Conservation (phyloP, 2,888 invertebrate genomes). For the Habrosyne pyritoides region DNA sequence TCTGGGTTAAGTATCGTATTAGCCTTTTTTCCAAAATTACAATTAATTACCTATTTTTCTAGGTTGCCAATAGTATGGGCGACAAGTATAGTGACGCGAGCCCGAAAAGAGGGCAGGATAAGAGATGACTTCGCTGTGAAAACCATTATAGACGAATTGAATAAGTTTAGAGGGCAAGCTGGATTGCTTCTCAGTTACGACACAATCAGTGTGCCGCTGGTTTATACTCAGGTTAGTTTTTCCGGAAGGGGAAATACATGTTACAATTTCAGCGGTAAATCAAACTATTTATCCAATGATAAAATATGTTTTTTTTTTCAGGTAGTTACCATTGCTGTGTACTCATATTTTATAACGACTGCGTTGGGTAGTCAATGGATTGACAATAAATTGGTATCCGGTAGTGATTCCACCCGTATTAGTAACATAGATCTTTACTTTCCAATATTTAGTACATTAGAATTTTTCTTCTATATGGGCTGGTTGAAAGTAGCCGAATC, state of each 20-base stretch:
- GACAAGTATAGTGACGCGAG: conserved; percentile 93
- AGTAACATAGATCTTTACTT: conserved; percentile 93
- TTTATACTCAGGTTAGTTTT: conserved; percentile 89
- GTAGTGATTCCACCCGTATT: conserved; percentile 55
- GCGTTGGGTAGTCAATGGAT: conserved; percentile 96
- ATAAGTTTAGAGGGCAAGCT: conserved; percentile 92
- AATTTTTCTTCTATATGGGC: conserved; percentile 95
- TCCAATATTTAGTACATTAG: conserved; percentile 94
- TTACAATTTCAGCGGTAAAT: not conserved
- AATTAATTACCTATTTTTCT: conserved; percentile 20
- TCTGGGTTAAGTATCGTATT: not conserved
- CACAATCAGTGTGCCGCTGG: conserved; percentile 91
- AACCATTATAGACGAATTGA: conserved; percentile 93
- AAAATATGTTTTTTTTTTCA: conserved; percentile 43
- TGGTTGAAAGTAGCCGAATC: conserved; percentile 97
- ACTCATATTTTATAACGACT: conserved; percentile 94
- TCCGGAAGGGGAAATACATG: not conserved
- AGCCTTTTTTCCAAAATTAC: not conserved
- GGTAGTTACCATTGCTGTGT: conserved; percentile 96
- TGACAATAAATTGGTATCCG: conserved; percentile 77
- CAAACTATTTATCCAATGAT: not conserved
- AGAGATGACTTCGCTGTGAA: conserved; percentile 96
- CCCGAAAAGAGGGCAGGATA: conserved; percentile 94
- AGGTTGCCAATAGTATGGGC: conserved; percentile 96
- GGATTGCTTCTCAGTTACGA: conserved; percentile 90